Evolutionary conservation across 2,113 vertebrate genomes (phyloP), one percentile per base, ranked within the genome.

Genomic region (Alethe castanea): DNA sequence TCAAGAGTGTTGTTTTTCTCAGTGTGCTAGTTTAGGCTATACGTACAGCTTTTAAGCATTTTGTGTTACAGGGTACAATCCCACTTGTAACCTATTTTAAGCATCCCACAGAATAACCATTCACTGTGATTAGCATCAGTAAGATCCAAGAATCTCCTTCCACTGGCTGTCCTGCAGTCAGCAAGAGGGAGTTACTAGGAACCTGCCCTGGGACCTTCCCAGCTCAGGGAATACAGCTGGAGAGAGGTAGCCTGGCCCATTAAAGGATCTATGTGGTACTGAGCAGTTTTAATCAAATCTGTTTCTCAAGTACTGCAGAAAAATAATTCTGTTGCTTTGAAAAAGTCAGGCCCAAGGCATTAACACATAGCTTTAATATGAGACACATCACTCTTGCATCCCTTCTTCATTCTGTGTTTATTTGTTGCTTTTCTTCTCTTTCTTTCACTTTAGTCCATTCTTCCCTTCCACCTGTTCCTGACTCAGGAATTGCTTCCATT

Each of bases 391-490:
- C 69, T 82, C n/a, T 72, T 82, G 24, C 35, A 84, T 47, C 52
- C 29, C 79, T 90, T 85, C 70, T 79, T 86, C 28, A 33, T 80
- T 78, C 67, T 66, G 19, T 42, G 13, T 71, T 76, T 83, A n/a
- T 79, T 67, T 78, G 44, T 83, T 67, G 59, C 23, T 83, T 91
- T 86, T 95, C 70, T 81, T 88, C 69, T 88, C 52, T 26, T 93
- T 92, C 72, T 14, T 71, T 81, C 19, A 20, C 73, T 84, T 77
- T 40, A 72, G 64, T 47, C 85, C 72, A 36, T 92, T 93, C 81
- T 85, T 92, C 70, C 31, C 18, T 35, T 92, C 61, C 67, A 67
- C 88, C 89, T 90, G 80, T 81, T 95, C 90, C 71, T 90, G 78
- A 93, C 81, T 94, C 60, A 62, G 69, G 74, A 96, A 50, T 81